A percentile compares a stretch with the other conserved stretches of the same genome.
phyloP scores from a whole-genome alignment of 2,888 invertebrate genomes.

The Metallyticus violacea region DNA sequence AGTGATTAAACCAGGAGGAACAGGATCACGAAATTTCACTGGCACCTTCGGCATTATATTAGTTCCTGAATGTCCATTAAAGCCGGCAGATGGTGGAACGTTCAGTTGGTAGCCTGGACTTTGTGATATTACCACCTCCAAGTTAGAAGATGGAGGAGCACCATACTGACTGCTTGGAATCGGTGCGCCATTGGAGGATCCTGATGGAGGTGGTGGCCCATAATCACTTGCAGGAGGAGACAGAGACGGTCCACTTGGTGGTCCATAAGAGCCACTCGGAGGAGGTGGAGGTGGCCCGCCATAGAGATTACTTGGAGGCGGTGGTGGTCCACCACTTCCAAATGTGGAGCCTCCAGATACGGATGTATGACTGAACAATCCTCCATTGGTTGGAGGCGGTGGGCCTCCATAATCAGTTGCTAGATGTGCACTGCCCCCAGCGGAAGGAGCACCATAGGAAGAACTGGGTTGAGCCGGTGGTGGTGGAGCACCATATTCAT shows the following conservation, averaged over 20 bases:
- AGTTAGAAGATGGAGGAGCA: constrained; percentile 31
- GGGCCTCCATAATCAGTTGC: background rate
- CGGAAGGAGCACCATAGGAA: background rate
- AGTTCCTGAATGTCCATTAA: constrained; percentile 37
- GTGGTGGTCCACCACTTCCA: constrained; percentile 3
- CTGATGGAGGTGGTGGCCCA: constrained; percentile 47
- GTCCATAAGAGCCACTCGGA: constrained; percentile 5
- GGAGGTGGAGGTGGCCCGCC: constrained; percentile 16
- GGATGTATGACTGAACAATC: background rate
- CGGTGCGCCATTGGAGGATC: constrained; percentile 12
- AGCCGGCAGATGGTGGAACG: constrained; percentile 29
- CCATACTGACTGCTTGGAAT: constrained; percentile 12
- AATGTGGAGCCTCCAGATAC: background rate
- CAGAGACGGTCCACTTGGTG: background rate
- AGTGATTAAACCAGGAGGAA: constrained; percentile 66
- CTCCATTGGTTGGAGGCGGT: constrained; percentile 5
- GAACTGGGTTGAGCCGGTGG: constrained; percentile 14
- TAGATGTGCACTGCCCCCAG: background rate
- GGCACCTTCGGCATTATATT: constrained; percentile 55
- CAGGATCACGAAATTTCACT: constrained; percentile 69
- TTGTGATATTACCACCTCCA: constrained; percentile 9
- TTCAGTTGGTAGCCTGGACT: constrained; percentile 17
- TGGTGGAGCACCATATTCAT: constrained; percentile 33
- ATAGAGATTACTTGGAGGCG: constrained; percentile 47
- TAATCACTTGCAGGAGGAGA: constrained; percentile 59